Percentiles rank a stretch among this genome's conserved stretches.
Conservation (phyloP, 2,888 invertebrate species). For the Stenodema calcarata region DNA sequence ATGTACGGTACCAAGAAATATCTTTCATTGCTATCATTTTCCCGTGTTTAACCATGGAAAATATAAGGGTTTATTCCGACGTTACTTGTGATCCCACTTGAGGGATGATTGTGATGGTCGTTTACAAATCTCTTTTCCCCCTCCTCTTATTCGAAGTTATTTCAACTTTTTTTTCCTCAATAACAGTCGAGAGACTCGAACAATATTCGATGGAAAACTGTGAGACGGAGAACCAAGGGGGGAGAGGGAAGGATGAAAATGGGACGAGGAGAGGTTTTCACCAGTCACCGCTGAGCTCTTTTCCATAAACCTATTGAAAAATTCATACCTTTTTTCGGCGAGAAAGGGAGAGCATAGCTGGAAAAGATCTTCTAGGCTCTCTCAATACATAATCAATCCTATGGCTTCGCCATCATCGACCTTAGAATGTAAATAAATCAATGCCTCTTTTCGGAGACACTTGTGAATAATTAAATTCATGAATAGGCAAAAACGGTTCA, state of each 20-base stretch:
- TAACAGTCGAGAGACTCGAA: background rate
- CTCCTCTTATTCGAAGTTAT: background rate
- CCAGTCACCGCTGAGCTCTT: background rate
- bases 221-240: background rate
- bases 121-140: background rate
- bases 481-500: background rate
- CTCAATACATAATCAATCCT: constrained; percentile 15
- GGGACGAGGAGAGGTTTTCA: background rate
- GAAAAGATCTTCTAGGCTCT: background rate
- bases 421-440: constrained; percentile 8
- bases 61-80: background rate
- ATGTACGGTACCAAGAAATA: too few species aligned
- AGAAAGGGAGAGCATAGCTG: background rate
- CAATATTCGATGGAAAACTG: background rate
- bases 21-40: too few species aligned
- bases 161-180: background rate
- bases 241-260: background rate
- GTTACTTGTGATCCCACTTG: background rate
- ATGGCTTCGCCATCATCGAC: background rate
- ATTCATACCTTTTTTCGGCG: background rate
- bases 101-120: background rate
- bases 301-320: constrained; percentile 26
- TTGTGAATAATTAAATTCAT: constrained; percentile 21
- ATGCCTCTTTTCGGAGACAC: background rate
- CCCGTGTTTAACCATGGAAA: background rate